Base-by-base conservation (phyloP, 2,888 invertebrate genomes). In the Ptycholaimellus sp. region DNA sequence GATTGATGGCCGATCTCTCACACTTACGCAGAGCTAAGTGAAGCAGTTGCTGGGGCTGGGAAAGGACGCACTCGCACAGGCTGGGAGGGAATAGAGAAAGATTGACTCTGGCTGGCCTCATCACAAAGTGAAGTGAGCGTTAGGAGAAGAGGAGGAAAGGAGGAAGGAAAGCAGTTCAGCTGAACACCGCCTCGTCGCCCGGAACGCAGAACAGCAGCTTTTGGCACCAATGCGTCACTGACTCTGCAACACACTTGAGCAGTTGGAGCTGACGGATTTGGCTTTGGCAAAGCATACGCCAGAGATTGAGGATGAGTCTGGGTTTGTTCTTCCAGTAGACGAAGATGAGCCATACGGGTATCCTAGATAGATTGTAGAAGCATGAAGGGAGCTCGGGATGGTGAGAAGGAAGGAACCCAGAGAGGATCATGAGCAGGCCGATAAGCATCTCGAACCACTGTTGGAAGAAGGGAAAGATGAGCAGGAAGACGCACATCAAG, bases 271-370 rank as follows among this genome's bases (percentile, higher is more conserved):
- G n/a, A 27, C 27, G 18, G 7, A 5, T 16, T 17, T 21, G n/a
- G 20, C 16, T 7, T 17, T 31, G 25, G 22, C 13, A 25, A 17
- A 9, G 40, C 49, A 42, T 35, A 65, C 64, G 54, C 53, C 62
- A 56, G 22, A 50, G 47, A 25, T 64, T 63, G 35, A 70, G 63
- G 38, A 87, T 57, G 70, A 74, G 74, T 40, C 64, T 60, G 0
- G 79, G 76, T 54, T 75, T 77, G 46, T 72, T 70, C 30, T 44
- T 40, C 73, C 77, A 77, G 42, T 69, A 63, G 30, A 87, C 75
- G 55, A 78, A 83, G 19, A 82, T 59, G 40, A 70, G 68, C 60
- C 83, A 90, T 27, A 85, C 71, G 1, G 87, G 87, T 44, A 87
- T 71, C 3, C 82, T 82, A 7, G 69, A 67, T 14, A 78, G 60